These are phyloP conservation scores for Nephrotoma guestfalica DNA, from an alignment of 2,888 invertebrate species.

Conservation along the genomic window DNA sequence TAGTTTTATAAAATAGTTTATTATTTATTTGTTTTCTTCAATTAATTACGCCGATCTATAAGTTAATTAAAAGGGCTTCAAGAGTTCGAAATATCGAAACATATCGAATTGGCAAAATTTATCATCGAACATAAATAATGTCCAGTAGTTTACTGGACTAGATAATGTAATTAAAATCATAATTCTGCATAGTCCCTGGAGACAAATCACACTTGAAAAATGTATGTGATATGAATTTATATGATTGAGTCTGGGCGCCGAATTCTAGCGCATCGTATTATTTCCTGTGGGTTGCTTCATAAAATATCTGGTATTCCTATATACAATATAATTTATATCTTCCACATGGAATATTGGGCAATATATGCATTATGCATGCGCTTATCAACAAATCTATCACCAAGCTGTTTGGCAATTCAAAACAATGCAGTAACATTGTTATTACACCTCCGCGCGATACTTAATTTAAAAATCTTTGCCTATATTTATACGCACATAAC, in stretches of 20 bases:
- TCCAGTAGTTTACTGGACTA: background rate
- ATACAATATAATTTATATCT: background rate
- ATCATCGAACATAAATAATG: background rate
- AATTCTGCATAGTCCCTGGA: background rate
- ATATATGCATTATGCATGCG: background rate
- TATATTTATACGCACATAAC: background rate
- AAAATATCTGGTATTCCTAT: background rate
- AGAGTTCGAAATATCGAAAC: background rate
- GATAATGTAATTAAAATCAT: background rate
- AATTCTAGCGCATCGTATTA: background rate
- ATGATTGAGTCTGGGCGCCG: background rate
- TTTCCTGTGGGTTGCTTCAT: background rate
- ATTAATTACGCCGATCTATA: background rate
- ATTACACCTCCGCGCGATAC: background rate
- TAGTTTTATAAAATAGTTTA: background rate
- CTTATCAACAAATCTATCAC: background rate
- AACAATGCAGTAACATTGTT: background rate
- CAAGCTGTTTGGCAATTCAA: background rate
- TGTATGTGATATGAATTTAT: background rate
- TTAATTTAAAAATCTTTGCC: background rate
- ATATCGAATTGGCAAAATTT: background rate
- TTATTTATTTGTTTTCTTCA: background rate
- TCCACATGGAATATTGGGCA: background rate
- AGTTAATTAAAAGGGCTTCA: background rate
- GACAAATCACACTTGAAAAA: background rate